phyloP scores from a whole-genome alignment of 1,140 invertebrate species.

The Muscidifurax raptorellus region DNA sequence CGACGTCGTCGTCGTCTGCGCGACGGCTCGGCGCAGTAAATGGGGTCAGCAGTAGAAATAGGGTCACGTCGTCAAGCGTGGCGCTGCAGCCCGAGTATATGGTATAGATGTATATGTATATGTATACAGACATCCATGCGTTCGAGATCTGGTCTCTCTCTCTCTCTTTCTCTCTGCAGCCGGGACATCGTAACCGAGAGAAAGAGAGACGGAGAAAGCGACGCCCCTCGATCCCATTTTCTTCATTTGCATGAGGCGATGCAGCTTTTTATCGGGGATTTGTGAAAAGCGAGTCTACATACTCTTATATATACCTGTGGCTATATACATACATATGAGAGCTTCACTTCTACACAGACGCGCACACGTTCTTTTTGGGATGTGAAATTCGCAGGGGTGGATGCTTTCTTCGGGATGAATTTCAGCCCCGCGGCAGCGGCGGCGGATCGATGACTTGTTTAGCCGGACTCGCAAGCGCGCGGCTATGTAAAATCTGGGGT shows the following conservation, averaged over 20 bases:
- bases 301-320: not conserved
- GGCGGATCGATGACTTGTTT: not conserved
- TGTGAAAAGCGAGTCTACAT: not conserved
- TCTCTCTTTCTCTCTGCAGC: not conserved
- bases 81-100: not conserved
- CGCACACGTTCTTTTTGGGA: not conserved
- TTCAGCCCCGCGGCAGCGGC: not conserved
- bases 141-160: not conserved
- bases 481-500: not conserved
- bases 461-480: not conserved
- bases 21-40: constrained; percentile 20
- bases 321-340: not conserved
- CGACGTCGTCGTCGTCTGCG: constrained; percentile 18
- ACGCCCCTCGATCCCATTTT: constrained; percentile 14
- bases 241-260: constrained; percentile 2
- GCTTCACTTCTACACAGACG: too few relatives aligned
- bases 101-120: not conserved
- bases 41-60: constrained; percentile 32
- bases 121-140: not conserved
- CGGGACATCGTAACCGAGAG: not conserved
- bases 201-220: not conserved
- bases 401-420: not conserved
- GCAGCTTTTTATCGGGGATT: not conserved
- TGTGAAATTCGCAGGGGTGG: not conserved
- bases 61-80: not conserved